These are phyloP conservation scores for Tetramorium alpestre DNA, from an alignment of 1,140 invertebrate genomes.

Conservation along the genomic window DNA sequence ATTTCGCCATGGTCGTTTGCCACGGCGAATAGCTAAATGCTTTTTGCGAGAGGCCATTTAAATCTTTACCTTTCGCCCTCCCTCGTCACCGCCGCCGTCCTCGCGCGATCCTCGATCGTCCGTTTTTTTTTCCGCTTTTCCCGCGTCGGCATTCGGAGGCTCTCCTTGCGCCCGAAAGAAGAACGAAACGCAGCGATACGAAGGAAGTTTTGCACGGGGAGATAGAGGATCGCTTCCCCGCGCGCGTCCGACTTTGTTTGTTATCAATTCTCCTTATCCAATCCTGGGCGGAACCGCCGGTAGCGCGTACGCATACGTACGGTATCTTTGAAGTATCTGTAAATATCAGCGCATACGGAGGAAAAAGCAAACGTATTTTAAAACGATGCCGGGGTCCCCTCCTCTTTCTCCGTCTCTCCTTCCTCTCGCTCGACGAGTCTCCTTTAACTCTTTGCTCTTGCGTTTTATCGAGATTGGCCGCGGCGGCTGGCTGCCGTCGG, in stretches of 20 bases:
- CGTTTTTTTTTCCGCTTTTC: constrained; percentile 32
- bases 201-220: constrained; percentile 11
- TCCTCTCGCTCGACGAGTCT: constrained; percentile 57
- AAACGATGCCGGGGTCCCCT: constrained; percentile 28
- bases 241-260: constrained; percentile 76
- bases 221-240: constrained; percentile 33
- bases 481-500: constrained; percentile 49
- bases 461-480: constrained; percentile 79
- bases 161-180: constrained; percentile 25
- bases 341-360: constrained; percentile 79
- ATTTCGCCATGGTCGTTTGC: constrained; percentile 85
- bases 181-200: constrained; percentile 10
- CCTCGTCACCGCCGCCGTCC: constrained; percentile 41
- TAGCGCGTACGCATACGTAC: constrained; percentile 30
- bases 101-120: constrained; percentile 37
- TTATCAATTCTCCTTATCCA: constrained; percentile 80
- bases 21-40: constrained; percentile 86
- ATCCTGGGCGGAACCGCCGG: constrained; percentile 50
- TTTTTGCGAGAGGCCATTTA: constrained; percentile 86
- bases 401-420: background rate
- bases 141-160: background rate
- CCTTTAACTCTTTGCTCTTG: constrained; percentile 67
- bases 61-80: constrained; percentile 84
- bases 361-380: constrained; percentile 76
- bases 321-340: constrained; percentile 82